Percentiles rank a stretch among this genome's conserved stretches.
Evolutionary conservation across 2,113 vertebrate genomes (phyloP).

Genomic region (Mus spicilegus): DNA sequence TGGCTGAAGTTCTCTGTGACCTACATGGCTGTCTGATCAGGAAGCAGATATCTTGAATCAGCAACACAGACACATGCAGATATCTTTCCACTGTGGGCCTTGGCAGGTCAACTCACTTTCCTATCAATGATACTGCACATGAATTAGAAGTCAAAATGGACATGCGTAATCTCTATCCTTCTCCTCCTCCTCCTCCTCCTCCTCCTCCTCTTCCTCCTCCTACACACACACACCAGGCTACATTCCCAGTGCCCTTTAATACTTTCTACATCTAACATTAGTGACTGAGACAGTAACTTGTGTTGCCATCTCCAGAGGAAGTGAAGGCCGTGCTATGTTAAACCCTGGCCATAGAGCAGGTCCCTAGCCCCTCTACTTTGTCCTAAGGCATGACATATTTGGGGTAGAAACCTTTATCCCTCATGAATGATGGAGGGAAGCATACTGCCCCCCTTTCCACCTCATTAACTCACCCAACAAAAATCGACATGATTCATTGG

Average conservation of each 20-base stretch:
- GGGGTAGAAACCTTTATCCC: neutral
- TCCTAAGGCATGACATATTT: neutral
- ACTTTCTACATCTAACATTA: neutral
- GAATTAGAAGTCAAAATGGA: neutral
- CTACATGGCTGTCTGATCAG: neutral
- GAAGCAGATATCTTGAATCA: neutral
- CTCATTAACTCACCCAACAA: slow-evolving; percentile 19
- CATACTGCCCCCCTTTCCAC: slow-evolving; percentile 45
- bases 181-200: neutral
- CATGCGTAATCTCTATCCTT: neutral
- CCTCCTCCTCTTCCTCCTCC: neutral
- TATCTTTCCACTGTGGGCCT: neutral
- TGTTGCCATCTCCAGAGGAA: neutral
- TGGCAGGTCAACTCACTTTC: neutral
- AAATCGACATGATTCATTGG: slow-evolving; percentile 44
- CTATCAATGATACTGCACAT: neutral
- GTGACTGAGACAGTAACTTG: neutral
- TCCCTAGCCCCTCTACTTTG: neutral
- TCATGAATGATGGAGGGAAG: neutral
- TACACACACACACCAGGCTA: neutral
- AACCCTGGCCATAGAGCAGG: neutral
- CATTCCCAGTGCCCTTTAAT: neutral
- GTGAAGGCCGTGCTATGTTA: neutral
- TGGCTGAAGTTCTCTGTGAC: neutral
- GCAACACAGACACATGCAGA: neutral